Evolutionary conservation across 1,140 invertebrate genomes (phyloP), one percentile per base, ranked within the genome.

Genomic region (Helicorthomorpha holstii): DNA sequence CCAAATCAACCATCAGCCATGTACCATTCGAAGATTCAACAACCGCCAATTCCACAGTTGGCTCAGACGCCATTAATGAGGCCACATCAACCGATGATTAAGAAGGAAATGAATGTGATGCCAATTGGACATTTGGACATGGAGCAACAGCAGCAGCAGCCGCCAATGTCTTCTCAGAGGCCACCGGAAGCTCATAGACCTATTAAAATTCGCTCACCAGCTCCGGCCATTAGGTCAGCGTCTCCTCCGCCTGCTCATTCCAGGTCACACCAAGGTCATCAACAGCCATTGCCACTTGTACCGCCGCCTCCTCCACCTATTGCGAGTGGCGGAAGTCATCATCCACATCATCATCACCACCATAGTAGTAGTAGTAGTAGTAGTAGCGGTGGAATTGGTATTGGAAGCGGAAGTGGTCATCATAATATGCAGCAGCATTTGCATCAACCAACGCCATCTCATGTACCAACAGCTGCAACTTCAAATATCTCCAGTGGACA

Each of bases 221-320:
- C 16, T 7, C 29, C 7, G 16, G 16, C 16, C 7, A 34, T 34
- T 26, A 1, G 41, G 54, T 47, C 50, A 26, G 1, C 56, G 52
- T 66, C 74, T 55, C 68, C 72, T 53, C 65, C 56, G 54, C 16
- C 58, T 53, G 25, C 51, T 57, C 0, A 54, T 50, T 23, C 47
- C 27, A 7, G 3, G 19, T 43, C 34, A 14, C 27, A 50, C 2
- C 48, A 27, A 34, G 3, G 12, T 19, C 4, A 21, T n/a, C 12
- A 12, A 4, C 46, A 48, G 4, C 46, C 12, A 7, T 19, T n/a
- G 7, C 3, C 38, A 16, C 10, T 25, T 16, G 34, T 19, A 12
- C 23, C 34, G 10, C 4, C 22, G 34, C 50, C 50, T 23, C 50
- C 34, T 48, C 16, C 53, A 42, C 47, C 46, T n/a, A 25, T 43